Conservation (phyloP, 2,888 invertebrate species). For the Papilio protenor region DNA sequence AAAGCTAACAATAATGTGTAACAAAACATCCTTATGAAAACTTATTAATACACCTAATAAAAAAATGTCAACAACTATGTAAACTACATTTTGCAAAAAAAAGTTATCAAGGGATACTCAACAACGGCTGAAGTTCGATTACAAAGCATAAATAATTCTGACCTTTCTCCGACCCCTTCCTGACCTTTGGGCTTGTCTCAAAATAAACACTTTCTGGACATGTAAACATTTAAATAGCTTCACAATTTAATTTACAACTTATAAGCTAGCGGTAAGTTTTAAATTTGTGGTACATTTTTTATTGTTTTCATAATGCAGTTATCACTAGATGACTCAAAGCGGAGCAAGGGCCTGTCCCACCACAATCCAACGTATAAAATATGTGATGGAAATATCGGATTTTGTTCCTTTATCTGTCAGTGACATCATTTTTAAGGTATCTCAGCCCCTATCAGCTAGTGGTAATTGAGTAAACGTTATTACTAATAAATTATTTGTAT, state of each 20-base stretch:
- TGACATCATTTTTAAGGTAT: too few relatives aligned
- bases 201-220: constrained; percentile 10
- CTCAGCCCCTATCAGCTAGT: too few relatives aligned
- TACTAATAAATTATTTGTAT: too few relatives aligned
- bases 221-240: constrained; percentile 1
- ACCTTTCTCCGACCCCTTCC: neutral
- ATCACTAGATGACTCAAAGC: too few relatives aligned
- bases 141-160: constrained; percentile 9
- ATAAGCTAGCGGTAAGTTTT: neutral
- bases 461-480: too few relatives aligned
- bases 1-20: too few relatives aligned
- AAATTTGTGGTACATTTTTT: neutral
- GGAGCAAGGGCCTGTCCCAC: too few relatives aligned
- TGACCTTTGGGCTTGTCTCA: constrained; percentile 3
- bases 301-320: neutral
- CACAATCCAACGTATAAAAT: too few relatives aligned
- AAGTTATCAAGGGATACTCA: neutral
- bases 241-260: neutral
- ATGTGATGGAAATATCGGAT: too few relatives aligned
- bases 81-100: neutral
- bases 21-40: too few relatives aligned
- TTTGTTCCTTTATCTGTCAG: too few relatives aligned
- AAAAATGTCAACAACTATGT: neutral
- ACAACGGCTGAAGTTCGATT: neutral
- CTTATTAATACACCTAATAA: neutral